Conservation (phyloP, 2,113 vertebrate genomes). For the Xiphophorus hellerii region DNA sequence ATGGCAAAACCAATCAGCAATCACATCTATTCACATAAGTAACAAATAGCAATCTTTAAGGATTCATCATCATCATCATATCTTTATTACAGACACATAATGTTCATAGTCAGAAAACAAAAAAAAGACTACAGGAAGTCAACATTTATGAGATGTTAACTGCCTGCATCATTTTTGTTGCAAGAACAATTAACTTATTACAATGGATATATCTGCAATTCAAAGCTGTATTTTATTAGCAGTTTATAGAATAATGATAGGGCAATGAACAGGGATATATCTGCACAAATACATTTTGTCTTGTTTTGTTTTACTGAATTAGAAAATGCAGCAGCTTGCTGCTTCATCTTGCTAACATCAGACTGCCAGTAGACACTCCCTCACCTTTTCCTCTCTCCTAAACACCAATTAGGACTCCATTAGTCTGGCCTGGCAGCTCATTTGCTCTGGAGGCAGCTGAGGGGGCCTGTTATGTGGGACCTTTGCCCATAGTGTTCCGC, state of each 20-base stretch:
- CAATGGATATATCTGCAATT: not conserved
- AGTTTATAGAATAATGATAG: conserved; percentile 13
- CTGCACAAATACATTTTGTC: conserved; percentile 47
- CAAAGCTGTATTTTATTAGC: not conserved
- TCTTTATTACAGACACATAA: no score
- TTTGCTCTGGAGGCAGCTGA: conserved; percentile 87
- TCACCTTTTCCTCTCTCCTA: conserved; percentile 86
- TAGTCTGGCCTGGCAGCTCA: conserved; percentile 95
- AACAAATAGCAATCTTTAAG: not conserved
- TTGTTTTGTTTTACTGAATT: conserved; percentile 35
- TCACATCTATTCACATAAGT: conserved; percentile 3
- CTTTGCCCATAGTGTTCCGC: conserved; percentile 88
- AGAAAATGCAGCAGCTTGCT: conserved; percentile 75
- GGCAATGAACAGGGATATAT: conserved; percentile 35
- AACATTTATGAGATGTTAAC: not conserved
- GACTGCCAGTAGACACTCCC: conserved; percentile 64
- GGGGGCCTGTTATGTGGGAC: conserved; percentile 83
- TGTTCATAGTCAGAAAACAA: no score
- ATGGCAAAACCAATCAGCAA: conserved; percentile 31
- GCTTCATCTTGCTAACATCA: conserved; percentile 55
- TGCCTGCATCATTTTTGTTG: not conserved
- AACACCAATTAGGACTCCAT: conserved; percentile 99
- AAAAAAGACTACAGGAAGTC: no score
- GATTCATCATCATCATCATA: no score
- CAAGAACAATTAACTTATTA: not conserved